Evolutionary conservation across 2,888 invertebrate genomes (phyloP).

Genomic region (Unio pictorum): DNA sequence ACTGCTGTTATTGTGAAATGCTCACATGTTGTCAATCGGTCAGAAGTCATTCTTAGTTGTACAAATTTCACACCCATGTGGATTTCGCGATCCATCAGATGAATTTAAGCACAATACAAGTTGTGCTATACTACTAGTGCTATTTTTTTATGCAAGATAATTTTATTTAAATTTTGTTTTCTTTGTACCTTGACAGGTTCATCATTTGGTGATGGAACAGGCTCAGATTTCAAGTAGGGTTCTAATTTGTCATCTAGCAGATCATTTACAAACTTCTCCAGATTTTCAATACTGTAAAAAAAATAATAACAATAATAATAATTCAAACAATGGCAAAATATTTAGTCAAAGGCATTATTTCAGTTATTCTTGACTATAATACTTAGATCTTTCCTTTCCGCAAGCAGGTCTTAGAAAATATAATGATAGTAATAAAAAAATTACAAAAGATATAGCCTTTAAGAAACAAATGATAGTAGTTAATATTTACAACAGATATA

Average conservation of each 20-base stretch:
- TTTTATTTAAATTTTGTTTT: background rate
- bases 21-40: background rate
- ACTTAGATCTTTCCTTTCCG: background rate
- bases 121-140: background rate
- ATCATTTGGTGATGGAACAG: conserved; percentile 87
- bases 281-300: conserved; percentile 81
- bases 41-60: background rate
- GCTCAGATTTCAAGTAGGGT: conserved; percentile 95
- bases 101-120: background rate
- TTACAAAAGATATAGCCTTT: no score
- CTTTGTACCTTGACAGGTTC: conserved; percentile 71
- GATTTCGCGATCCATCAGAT: background rate
- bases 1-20: background rate
- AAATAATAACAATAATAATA: conserved; percentile 71
- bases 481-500: no score
- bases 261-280: conserved; percentile 88
- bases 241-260: conserved; percentile 87
- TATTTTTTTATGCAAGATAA: background rate
- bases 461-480: no score
- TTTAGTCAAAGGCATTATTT: background rate
- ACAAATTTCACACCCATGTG: background rate
- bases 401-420: no score
- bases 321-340: conserved; percentile 3
- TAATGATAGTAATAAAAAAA: no score
- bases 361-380: no score